A percentile compares a stretch with the other conserved stretches of the same genome.
Evolutionary conservation across 2,888 invertebrate species (phyloP).

Genomic region (Argyra leucocephala): DNA sequence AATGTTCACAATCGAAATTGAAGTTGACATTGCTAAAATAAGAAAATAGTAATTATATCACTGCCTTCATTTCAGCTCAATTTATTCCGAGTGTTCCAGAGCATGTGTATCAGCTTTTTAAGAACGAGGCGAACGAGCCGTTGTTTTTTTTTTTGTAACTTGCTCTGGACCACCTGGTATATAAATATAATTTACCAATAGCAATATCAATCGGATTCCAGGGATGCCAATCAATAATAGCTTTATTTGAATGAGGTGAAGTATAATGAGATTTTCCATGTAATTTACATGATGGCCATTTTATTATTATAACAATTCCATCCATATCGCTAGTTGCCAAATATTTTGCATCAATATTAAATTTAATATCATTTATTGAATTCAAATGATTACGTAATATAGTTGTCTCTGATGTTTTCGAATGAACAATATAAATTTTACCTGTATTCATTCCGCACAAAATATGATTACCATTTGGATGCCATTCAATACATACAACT

Average conservation of each 20-base stretch:
- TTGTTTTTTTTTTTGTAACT: no score
- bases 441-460: conserved; percentile 36
- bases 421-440: conserved; percentile 28
- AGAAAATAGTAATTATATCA: no score
- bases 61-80: no score
- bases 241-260: conserved; percentile 8
- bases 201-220: conserved; percentile 42
- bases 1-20: conserved; percentile 35
- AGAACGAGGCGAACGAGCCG: no score
- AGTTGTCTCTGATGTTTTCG: conserved; percentile 23
- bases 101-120: no score
- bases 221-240: conserved; percentile 44
- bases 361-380: conserved; percentile 31
- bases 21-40: conserved; percentile 33
- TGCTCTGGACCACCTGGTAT: background rate
- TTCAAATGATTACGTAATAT: conserved; percentile 26
- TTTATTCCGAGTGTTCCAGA: no score
- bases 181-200: conserved; percentile 31
- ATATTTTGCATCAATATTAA: conserved; percentile 34
- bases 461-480: conserved; percentile 27
- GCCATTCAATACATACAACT: conserved; percentile 38
- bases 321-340: conserved; percentile 32
- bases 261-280: conserved; percentile 4
- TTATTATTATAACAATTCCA: conserved; percentile 21
- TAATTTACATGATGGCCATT: conserved; percentile 25